These are phyloP conservation scores for Lithophane ornitopus DNA, from an alignment of 2,888 invertebrate genomes.

Conservation along the genomic window DNA sequence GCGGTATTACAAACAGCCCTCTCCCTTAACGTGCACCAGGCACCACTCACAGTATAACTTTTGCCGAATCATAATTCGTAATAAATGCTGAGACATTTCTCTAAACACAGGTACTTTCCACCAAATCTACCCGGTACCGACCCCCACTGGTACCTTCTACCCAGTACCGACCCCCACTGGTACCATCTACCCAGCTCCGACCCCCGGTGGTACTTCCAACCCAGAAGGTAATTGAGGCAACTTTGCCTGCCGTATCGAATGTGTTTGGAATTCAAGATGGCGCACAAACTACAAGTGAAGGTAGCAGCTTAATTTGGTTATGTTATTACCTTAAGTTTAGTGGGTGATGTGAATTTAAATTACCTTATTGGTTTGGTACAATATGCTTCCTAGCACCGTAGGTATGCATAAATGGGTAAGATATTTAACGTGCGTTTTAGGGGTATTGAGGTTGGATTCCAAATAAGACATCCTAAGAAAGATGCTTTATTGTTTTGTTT, in stretches of 20 bases:
- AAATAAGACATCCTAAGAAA: background rate
- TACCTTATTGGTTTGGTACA: conserved; percentile 50
- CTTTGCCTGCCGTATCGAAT: conserved; percentile 46
- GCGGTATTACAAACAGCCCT: background rate
- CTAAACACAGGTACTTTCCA: conserved; percentile 62
- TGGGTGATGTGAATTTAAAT: conserved; percentile 53
- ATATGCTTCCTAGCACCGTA: conserved; percentile 34
- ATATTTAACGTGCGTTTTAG: conserved; percentile 11
- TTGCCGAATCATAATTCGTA: conserved; percentile 74
- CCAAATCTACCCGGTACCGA: conserved; percentile 12
- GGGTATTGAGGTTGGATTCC: conserved; percentile 16
- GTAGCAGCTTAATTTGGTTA: conserved; percentile 55
- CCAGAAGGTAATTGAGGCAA: conserved; percentile 38
- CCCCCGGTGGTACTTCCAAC: conserved; percentile 19
- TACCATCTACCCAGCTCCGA: conserved; percentile 18
- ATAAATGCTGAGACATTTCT: conserved; percentile 71
- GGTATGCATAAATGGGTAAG: conserved; percentile 14
- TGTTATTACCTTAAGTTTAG: conserved; percentile 57
- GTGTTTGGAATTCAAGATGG: conserved; percentile 64
- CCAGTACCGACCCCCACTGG: background rate
- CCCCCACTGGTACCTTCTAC: conserved; percentile 22
- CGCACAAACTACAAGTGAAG: conserved; percentile 52
- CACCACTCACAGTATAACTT: conserved; percentile 66
- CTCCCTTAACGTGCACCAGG: conserved; percentile 21
- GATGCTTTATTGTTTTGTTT: background rate